Evolutionary conservation across 2,113 vertebrate genomes (phyloP).

Genomic region (Dascyllus trimaculatus): DNA sequence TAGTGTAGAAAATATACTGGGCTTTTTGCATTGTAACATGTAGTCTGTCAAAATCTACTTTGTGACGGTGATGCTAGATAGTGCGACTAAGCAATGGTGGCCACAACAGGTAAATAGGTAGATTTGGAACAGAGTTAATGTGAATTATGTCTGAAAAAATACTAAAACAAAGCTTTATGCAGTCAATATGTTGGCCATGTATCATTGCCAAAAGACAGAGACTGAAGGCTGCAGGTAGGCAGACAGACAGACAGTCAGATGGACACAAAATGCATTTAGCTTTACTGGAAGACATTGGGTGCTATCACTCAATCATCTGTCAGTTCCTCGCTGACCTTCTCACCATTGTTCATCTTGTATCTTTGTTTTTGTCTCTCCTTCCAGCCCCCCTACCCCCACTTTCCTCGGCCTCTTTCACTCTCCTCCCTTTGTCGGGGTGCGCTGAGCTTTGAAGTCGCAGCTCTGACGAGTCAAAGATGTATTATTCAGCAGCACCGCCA

Average conservation of each 20-base stretch:
- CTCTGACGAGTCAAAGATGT: constrained; percentile 87
- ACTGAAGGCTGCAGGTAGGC: constrained; percentile 11
- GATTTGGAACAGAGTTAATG: neutral
- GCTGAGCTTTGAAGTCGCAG: constrained; percentile 85
- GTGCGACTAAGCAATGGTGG: neutral
- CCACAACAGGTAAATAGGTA: neutral
- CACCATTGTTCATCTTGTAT: constrained; percentile 59
- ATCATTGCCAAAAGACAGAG: constrained; percentile 9
- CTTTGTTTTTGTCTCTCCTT: constrained; percentile 73
- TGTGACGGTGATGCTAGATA: neutral
- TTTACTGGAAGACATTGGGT: constrained; percentile 44
- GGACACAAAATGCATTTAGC: constrained; percentile 43
- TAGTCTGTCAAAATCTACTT: neutral
- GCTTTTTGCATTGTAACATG: neutral
- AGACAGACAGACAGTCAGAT: constrained; percentile 34
- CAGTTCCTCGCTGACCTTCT: constrained; percentile 73
- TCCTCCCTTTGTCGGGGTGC: constrained; percentile 74
- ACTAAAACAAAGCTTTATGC: constrained; percentile 4
- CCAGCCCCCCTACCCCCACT: constrained; percentile 50
- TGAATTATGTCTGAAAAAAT: neutral
- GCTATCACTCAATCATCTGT: constrained; percentile 61
- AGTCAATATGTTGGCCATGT: constrained; percentile 27
- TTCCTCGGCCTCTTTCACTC: constrained; percentile 47
- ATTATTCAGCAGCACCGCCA: constrained; percentile 84
- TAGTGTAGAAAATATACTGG: neutral